phyloP scores from a whole-genome alignment of 2,797 vertebrate species.

The Pelobates cultripes region DNA sequence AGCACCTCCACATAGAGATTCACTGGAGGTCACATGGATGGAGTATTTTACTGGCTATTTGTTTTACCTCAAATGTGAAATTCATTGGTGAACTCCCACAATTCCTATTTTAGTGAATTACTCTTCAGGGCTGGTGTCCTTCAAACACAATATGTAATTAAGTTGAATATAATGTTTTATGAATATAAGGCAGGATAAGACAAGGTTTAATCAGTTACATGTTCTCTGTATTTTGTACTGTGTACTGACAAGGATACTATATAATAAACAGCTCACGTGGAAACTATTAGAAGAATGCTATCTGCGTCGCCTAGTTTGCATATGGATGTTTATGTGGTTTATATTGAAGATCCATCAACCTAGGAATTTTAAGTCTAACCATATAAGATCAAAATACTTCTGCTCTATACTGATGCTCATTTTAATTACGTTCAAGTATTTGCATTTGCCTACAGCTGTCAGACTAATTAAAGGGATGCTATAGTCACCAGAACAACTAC shows the following conservation, averaged over 20 bases:
- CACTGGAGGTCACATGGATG: too few relatives aligned
- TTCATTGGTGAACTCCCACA: too few relatives aligned
- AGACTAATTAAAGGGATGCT: background rate
- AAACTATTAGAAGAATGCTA: constrained; percentile 49
- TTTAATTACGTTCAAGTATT: background rate
- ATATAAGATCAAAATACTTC: constrained; percentile 37
- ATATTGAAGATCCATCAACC: constrained; percentile 10
- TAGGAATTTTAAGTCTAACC: constrained; percentile 10
- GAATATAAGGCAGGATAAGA: too few relatives aligned
- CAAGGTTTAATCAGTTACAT: too few relatives aligned
- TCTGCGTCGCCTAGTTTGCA: constrained; percentile 35
- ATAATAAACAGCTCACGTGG: constrained; percentile 34
- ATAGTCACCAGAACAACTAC: too few relatives aligned
- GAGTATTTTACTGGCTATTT: too few relatives aligned
- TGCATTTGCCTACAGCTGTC: background rate
- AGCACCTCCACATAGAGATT: too few relatives aligned
- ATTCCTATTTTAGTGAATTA: too few relatives aligned
- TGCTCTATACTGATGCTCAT: background rate
- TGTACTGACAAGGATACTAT: constrained; percentile 25
- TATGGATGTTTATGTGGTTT: constrained; percentile 25
- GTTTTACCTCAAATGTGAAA: too few relatives aligned
- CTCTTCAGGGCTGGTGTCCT: too few relatives aligned
- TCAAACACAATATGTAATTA: too few relatives aligned
- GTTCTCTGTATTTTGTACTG: background rate
- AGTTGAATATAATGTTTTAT: too few relatives aligned